Evolutionary conservation across 2,888 invertebrate genomes (phyloP), one percentile per base, ranked within the genome.

Genomic region (Caenorhabditis becei): DNA sequence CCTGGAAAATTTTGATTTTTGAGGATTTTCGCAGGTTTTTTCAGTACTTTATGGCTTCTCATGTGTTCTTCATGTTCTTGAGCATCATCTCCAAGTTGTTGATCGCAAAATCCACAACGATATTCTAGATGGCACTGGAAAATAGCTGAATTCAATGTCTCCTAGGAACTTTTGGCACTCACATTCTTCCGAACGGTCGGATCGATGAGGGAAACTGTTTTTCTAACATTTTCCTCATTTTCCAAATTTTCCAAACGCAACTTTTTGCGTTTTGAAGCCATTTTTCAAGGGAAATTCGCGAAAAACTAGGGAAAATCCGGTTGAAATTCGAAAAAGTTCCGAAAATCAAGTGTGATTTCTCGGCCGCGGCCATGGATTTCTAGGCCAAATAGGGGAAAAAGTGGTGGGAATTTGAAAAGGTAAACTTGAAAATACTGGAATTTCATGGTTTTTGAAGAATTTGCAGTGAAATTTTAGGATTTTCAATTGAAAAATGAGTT

Each of bases 1-100:
- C 20, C 69, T 69, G 49, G 7, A 69, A 20, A 37, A 24, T 23
- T 14, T 23, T 0, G 5, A 26, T 69, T 62, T 62, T 18, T 53
- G n/a, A 51, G 32, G n/a, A n/a, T n/a, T n/a, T n/a, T n/a, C 26
- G 11, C 32, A 32, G 28, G 32, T 41, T 18, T 28, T 16, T 23
- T 62, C 20, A 16, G 18, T 47, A 18, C 18, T 20, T 59, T 3
- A 32, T 72, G 62, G 16, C 54, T 63, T 2, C 14, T n/a, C 7
- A 32, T 35, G 18, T 58, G 58, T 16, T 35, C 23, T n/a, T 16
- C 3, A 18, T 53, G 72, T 4, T n/a, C 1, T 18, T 62, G 32
- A 16, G 28, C 47, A 8, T 44, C 35, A 14, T 49, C 53, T 16
- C 24, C 63, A 0, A 65, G 26, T 2, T 63, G 0, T 26, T 58